A percentile compares a stretch with the other conserved stretches of the same genome.
These are phyloP conservation scores for Tyto alba DNA, from an alignment of 2,113 vertebrate species.

Conservation along the genomic window DNA sequence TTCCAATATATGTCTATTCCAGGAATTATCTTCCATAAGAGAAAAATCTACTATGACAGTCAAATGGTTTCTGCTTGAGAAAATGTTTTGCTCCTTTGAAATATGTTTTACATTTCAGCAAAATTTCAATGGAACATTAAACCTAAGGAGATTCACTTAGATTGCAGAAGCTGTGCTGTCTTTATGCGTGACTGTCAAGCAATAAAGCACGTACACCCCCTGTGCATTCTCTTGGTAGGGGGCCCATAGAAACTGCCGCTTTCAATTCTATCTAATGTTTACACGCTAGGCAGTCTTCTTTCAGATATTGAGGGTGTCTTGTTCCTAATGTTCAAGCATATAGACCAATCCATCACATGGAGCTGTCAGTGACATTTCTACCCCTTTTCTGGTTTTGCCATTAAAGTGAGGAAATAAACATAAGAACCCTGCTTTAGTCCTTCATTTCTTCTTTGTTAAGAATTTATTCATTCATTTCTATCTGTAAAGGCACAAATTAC, in stretches of 20 bases:
- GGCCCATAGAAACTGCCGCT: neutral
- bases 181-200: constrained; percentile 41
- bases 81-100: constrained; percentile 58
- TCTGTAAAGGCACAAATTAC: neutral
- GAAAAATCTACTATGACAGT: constrained; percentile 42
- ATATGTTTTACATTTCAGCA: constrained; percentile 54
- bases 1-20: constrained; percentile 12
- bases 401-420: constrained; percentile 46
- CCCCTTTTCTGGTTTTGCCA: constrained; percentile 2
- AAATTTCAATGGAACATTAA: constrained; percentile 62
- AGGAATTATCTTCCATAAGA: constrained; percentile 8
- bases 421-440: neutral
- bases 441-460: neutral
- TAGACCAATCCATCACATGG: constrained; percentile 33
- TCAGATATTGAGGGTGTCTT: neutral
- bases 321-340: neutral
- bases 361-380: constrained; percentile 25
- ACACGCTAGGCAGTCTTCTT: constrained; percentile 26
- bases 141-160: constrained; percentile 36
- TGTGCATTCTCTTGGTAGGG: neutral
- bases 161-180: constrained; percentile 22
- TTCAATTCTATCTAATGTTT: constrained; percentile 49
- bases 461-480: constrained; percentile 19
- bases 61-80: constrained; percentile 40
- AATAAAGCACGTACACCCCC: neutral